These are phyloP conservation scores for Nannobrachium achirus DNA, from an alignment of 2,113 vertebrate genomes.

Conservation along the genomic window DNA sequence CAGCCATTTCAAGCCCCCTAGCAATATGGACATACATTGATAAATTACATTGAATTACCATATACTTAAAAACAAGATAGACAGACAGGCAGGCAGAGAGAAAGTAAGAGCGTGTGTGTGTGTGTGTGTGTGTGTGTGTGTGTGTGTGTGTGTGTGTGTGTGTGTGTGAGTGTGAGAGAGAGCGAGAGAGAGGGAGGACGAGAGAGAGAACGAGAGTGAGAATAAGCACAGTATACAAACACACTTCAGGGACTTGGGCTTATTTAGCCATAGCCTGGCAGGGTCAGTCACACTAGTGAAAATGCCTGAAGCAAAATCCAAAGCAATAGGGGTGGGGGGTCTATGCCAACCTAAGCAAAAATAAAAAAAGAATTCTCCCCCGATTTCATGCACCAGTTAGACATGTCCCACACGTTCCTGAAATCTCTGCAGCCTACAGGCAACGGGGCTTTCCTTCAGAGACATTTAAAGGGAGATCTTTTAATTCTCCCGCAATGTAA, in stretches of 20 bases:
- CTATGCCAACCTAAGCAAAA: slow-evolving; percentile 29
- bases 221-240: no score
- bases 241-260: slow-evolving; percentile 7
- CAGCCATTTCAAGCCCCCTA: slow-evolving; percentile 59
- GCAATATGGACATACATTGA: slow-evolving; percentile 42
- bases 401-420: slow-evolving; percentile 45
- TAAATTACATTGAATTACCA: slow-evolving; percentile 17
- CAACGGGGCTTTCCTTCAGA: slow-evolving; percentile 37
- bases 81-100: no score
- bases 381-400: slow-evolving; percentile 38
- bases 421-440: slow-evolving; percentile 44
- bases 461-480: slow-evolving; percentile 56
- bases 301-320: slow-evolving; percentile 18
- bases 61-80: slow-evolving; percentile 19
- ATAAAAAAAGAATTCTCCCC: background rate
- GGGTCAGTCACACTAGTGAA: background rate
- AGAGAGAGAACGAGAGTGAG: no score
- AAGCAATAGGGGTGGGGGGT: background rate
- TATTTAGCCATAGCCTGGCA: background rate
- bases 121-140: no score
- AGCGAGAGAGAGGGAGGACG: no score
- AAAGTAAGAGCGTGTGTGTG: no score
- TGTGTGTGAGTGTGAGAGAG: no score
- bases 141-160: no score
- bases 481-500: slow-evolving; percentile 62